Evolutionary conservation across 2,888 invertebrate genomes (phyloP), one percentile per base, ranked within the genome.

Genomic region (Litoditis marina): DNA sequence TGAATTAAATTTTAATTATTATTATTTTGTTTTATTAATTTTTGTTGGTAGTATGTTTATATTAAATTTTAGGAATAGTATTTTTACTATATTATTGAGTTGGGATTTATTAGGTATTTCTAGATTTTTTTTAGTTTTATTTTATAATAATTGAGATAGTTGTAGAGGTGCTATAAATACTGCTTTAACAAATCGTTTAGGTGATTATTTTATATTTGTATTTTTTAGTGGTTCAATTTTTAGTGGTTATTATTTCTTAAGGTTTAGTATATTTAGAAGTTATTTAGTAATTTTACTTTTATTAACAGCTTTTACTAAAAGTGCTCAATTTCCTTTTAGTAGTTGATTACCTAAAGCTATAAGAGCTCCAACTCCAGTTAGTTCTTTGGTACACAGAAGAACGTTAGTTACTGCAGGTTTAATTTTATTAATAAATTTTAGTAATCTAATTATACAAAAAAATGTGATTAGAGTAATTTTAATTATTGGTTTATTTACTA

Each of bases 321-420:
- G 90, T 74, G 90, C 90, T 81, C 90, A 90, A 84, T 88, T 90
- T 86, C 90, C 90, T 51, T 91, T 90, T 88, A 89, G 89, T 68
- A 87, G 89, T 50, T 90, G 90, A 77, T 84, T 90, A 53, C 90
- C 90, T 0, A 88, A 88, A 0, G 90, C 90, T 47, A 90, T 90
- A 84, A 89, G 89, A 0, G 90, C 90, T 49, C 90, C 90, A 36
- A 90, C 90, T 0, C 90, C 90, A 11, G 88, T 90, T 60, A 89
- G 89, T n/a, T 87, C 89, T 65, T 87, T 90, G 85, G 89, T 89
- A 72, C 89, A 90, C 87, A 90, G 90, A 69, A 90, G 89, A 4
- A 90, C 90, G 69, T 87, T 90, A 83, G 90, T 90, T 0, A 90
- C 90, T 13, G 90, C 90, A 0, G 90, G 90, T 0, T 86, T 90